Conservation (phyloP, 2,888 invertebrate species). For the Liopterus haemorrhoidalis region DNA sequence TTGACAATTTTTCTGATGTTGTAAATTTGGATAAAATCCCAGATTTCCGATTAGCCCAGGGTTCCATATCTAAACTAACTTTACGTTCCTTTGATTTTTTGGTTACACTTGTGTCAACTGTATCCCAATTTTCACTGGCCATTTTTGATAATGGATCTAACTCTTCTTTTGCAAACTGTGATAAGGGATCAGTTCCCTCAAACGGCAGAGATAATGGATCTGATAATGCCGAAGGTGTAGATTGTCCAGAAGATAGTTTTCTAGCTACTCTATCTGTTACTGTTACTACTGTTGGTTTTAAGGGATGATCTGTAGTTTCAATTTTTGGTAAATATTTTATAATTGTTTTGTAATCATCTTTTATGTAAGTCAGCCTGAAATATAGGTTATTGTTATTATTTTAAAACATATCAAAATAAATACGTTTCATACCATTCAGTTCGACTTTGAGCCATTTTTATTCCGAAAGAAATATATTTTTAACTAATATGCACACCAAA, state of each 20-base stretch:
- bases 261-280: conserved; percentile 51
- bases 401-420: conserved; percentile 2
- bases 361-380: conserved; percentile 35
- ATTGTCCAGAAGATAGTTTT: conserved; percentile 49
- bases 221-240: conserved; percentile 41
- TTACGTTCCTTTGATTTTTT: conserved; percentile 39
- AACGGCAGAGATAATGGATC: conserved; percentile 55
- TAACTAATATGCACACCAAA: too few relatives aligned
- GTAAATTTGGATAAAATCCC: conserved; percentile 85
- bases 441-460: conserved; percentile 29
- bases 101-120: too few relatives aligned
- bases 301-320: conserved; percentile 53
- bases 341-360: conserved; percentile 21
- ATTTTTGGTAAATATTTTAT: conserved; percentile 29
- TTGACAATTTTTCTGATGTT: conserved; percentile 87
- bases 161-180: conserved; percentile 60
- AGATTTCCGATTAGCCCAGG: conserved; percentile 70
- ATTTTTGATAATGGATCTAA: conserved; percentile 62
- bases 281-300: conserved; percentile 50
- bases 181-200: conserved; percentile 69
- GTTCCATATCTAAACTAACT: conserved; percentile 50
- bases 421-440: conserved; percentile 31
- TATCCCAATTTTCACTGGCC: conserved; percentile 50
- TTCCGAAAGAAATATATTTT: conserved; percentile 4
- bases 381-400: conserved; percentile 7